These are phyloP conservation scores for Passer montanus DNA, from an alignment of 2,113 vertebrate species.

Conservation along the genomic window DNA sequence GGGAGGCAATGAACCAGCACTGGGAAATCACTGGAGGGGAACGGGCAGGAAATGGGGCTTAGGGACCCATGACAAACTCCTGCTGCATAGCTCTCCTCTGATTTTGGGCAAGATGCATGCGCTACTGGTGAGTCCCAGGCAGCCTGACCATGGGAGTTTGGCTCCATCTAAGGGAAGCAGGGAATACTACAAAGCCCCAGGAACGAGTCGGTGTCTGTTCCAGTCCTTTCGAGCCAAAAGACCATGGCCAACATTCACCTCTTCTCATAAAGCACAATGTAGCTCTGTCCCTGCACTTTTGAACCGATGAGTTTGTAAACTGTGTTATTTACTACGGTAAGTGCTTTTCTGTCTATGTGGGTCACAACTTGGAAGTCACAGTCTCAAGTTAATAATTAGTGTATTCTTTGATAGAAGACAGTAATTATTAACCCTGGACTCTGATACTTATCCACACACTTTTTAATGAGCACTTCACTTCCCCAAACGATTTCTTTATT, in stretches of 20 bases:
- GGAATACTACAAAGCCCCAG: background rate
- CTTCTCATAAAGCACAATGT: background rate
- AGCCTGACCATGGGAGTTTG: background rate
- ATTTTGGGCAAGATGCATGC: background rate
- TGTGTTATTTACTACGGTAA: background rate
- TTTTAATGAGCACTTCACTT: background rate
- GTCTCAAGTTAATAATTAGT: background rate
- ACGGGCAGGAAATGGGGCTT: background rate
- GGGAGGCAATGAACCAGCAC: background rate
- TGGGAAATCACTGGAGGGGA: background rate
- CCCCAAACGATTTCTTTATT: background rate
- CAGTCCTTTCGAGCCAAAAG: background rate
- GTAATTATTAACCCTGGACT: background rate
- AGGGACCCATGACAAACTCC: background rate
- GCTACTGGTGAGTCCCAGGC: background rate
- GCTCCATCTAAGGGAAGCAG: constrained; percentile 51
- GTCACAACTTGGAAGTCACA: background rate
- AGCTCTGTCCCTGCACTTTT: background rate
- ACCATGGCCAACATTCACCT: background rate
- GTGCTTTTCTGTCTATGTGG: background rate
- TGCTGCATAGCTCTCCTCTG: background rate
- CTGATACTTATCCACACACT: background rate
- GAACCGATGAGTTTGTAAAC: background rate
- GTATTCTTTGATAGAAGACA: background rate
- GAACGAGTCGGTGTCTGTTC: background rate